Evolutionary conservation across 1,140 invertebrate genomes (phyloP), one percentile per base, ranked within the genome.

Genomic region (Atta texana): DNA sequence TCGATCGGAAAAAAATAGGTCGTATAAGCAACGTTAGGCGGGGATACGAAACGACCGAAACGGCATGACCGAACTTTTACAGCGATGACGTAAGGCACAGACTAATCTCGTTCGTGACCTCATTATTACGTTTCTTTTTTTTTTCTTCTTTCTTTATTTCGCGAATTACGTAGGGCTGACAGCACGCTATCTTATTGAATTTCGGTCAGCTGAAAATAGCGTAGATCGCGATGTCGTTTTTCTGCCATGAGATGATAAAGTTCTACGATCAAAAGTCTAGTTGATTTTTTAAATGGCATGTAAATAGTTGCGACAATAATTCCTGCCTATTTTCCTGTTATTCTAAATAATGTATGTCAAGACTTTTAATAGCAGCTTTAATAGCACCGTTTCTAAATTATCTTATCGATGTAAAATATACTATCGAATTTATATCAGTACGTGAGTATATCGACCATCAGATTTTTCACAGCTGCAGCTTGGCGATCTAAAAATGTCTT

Each of bases 61-160:
- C 24, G 76, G n/a, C 61, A 21, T 34, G 59, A 31, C 31, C 31
- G 31, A 68, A 68, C 39, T 74, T 24, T 78, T 77, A 63, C 14
- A 34, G 59, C n/a, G 71, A 21, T 89, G 81, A 89, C 55, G 82
- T 75, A 89, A 89, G 64, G 21, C 68, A 21, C 68, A n/a, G n/a
- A 44, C 82, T 89, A 89, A 89, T 89, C 88, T 88, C 44, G 69
- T 74, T 55, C 68, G 69, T 89, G 74, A 75, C 69, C 82, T 49
- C 53, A 57, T 89, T 89, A 64, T 71, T 69, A 76, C 59, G 14
- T 44, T 69, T 14, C 39, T 24, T n/a, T 69, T 28, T 68, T 68
- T 34, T 4, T n/a, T 24, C 12, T 24, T 10, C 24, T 8, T 53
- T 7, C 14, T 21, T 59, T 21, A 74, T 84, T 39, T 44, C 28